Conservation (phyloP, 1,140 invertebrate genomes). For the Solenopsis invicta region DNA sequence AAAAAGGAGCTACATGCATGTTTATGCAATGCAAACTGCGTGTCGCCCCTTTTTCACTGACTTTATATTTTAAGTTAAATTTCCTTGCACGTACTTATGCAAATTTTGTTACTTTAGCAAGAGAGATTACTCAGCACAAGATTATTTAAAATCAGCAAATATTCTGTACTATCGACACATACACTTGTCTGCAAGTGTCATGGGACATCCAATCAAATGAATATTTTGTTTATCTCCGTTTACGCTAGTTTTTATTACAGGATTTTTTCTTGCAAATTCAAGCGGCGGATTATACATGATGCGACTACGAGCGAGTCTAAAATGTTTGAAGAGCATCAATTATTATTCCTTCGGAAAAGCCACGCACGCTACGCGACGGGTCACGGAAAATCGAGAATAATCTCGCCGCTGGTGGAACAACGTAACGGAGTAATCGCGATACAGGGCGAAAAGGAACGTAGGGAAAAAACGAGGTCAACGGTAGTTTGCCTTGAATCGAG, state of each 20-base stretch:
- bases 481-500: constrained; percentile 45
- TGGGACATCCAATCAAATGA: background rate
- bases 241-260: background rate
- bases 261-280: background rate
- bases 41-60: background rate
- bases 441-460: background rate
- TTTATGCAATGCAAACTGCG: background rate
- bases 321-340: background rate
- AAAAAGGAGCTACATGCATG: constrained; percentile 12
- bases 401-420: constrained; percentile 1
- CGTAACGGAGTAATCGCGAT: constrained; percentile 5
- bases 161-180: background rate
- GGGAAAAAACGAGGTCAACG: constrained; percentile 17
- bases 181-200: background rate
- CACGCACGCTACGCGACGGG: background rate
- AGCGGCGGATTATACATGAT: background rate
- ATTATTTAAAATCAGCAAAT: background rate
- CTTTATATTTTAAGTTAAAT: background rate
- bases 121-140: background rate
- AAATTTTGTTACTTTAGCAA: background rate
- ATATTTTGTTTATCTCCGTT: background rate
- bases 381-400: constrained; percentile 15
- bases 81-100: background rate
- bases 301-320: background rate
- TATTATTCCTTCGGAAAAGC: constrained; percentile 25